Percentiles rank a stretch among this genome's conserved stretches.
These are phyloP conservation scores for Cylloceria caligata DNA, from an alignment of 2,888 invertebrate species.

Conservation along the genomic window DNA sequence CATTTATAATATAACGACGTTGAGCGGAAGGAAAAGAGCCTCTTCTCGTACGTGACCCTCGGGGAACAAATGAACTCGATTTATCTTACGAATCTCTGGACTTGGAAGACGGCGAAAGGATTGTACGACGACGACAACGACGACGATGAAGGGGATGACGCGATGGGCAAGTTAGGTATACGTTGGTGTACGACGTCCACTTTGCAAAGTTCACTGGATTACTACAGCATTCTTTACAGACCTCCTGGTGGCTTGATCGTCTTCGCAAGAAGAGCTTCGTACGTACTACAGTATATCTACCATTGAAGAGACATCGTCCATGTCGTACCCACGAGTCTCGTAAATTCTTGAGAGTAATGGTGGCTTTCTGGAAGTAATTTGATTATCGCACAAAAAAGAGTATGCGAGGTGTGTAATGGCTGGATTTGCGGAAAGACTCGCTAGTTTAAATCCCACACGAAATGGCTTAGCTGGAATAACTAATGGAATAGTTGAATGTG, in stretches of 20 bases:
- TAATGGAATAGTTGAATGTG: too few relatives aligned
- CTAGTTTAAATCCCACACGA: too few relatives aligned
- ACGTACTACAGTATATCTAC: neutral
- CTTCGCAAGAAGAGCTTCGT: neutral
- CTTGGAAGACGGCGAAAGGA: constrained; percentile 48
- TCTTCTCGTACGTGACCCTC: constrained; percentile 38
- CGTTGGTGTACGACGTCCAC: neutral
- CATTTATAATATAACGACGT: constrained; percentile 30
- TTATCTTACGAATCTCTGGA: constrained; percentile 54
- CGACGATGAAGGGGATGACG: constrained; percentile 29
- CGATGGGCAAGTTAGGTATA: neutral
- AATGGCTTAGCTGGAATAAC: too few relatives aligned
- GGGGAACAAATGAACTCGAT: constrained; percentile 60
- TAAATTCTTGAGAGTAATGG: constrained; percentile 57
- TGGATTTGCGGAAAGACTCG: too few relatives aligned
- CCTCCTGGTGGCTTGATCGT: neutral
- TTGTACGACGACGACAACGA: constrained; percentile 34
- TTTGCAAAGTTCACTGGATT: constrained; percentile 23
- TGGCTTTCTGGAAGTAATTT: constrained; percentile 47
- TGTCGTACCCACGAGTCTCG: constrained; percentile 46
- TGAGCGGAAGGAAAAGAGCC: constrained; percentile 24
- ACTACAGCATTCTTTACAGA: neutral
- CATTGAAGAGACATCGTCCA: constrained; percentile 24
- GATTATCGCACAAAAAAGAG: constrained; percentile 58
- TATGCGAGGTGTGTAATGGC: too few relatives aligned